A percentile compares a stretch with the other conserved stretches of the same genome.
These are phyloP conservation scores for Hyaena hyaena DNA, from an alignment of 2,113 vertebrate genomes.

Conservation along the genomic window DNA sequence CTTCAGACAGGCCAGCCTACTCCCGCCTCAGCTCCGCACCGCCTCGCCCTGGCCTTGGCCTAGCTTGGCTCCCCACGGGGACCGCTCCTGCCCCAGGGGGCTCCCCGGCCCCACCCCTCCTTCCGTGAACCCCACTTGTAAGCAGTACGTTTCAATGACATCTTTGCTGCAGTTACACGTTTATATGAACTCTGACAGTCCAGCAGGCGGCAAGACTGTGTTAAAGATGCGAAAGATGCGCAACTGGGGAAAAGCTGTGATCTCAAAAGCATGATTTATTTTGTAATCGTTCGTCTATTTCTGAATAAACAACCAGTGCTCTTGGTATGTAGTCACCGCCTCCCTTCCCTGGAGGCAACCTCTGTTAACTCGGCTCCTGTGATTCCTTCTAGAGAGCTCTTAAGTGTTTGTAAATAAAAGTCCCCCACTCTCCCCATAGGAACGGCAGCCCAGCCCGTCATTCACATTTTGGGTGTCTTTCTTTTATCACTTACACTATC, in stretches of 20 bases:
- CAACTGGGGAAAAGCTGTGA: background rate
- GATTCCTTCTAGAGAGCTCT: background rate
- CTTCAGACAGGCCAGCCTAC: background rate
- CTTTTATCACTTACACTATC: background rate
- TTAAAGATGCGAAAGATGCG: background rate
- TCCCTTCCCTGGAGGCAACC: background rate
- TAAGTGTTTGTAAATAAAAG: background rate
- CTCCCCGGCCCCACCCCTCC: background rate
- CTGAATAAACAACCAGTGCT: background rate
- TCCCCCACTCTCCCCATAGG: background rate
- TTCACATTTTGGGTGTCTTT: background rate
- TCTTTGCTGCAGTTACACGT: background rate
- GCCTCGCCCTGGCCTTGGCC: too few species aligned
- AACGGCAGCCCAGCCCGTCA: background rate
- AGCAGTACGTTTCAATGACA: accelerated
- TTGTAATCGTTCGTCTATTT: background rate
- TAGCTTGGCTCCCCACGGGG: background rate
- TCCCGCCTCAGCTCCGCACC: background rate
- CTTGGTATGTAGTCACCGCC: background rate
- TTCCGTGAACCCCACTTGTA: background rate
- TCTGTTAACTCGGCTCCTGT: background rate
- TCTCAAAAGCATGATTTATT: background rate
- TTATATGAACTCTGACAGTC: background rate
- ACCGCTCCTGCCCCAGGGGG: too few species aligned
- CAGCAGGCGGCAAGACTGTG: background rate